phyloP scores from a whole-genome alignment of 2,797 vertebrate species.

The Hydrocynus forskahlii region DNA sequence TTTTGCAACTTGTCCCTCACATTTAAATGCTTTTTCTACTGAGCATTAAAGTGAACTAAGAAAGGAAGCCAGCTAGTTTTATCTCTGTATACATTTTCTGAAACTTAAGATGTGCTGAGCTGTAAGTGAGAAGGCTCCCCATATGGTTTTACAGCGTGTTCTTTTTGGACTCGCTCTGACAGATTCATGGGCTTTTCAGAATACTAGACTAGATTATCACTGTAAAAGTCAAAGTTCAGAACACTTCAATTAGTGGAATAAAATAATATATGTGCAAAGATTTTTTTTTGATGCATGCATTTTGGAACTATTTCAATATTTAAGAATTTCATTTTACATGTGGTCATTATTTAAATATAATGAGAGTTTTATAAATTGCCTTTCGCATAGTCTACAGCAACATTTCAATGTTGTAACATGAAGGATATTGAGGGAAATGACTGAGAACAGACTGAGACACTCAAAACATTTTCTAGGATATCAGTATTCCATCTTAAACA shows the following conservation, averaged over 20 bases:
- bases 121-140: slow-evolving; percentile 69
- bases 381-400: background rate
- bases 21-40: background rate
- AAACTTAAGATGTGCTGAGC: slow-evolving; percentile 63
- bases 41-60: background rate
- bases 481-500: slow-evolving; percentile 71
- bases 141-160: slow-evolving; percentile 64
- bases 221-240: slow-evolving; percentile 45
- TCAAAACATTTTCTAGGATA: slow-evolving; percentile 50
- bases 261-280: background rate
- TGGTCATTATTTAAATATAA: background rate
- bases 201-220: slow-evolving; percentile 18
- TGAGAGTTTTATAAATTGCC: too few relatives aligned
- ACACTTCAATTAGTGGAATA: background rate
- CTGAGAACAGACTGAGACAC: slow-evolving; percentile 20
- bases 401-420: background rate
- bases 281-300: background rate
- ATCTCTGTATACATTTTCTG: slow-evolving; percentile 58
- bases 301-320: background rate
- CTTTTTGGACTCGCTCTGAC: slow-evolving; percentile 51
- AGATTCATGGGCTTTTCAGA: slow-evolving; percentile 46
- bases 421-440: slow-evolving; percentile 9
- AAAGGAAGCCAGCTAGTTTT: slow-evolving; percentile 54
- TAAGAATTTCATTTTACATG: background rate
- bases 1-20: background rate